Evolutionary conservation across 2,113 vertebrate genomes (phyloP).

Genomic region (Pseudonaja textilis): DNA sequence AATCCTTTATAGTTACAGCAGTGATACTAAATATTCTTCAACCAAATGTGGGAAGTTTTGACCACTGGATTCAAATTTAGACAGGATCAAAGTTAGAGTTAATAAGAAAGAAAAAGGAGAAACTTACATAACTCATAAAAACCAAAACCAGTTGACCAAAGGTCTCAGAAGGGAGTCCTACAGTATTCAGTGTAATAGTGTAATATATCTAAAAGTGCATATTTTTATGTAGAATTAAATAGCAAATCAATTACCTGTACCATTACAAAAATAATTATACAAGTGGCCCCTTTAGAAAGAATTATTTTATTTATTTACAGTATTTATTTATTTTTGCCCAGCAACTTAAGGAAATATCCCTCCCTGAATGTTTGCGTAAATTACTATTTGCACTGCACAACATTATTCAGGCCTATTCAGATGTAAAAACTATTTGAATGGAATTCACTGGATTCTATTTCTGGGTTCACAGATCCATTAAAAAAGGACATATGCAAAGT

Average conservation of each 20-base stretch:
- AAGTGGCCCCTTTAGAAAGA: not conserved
- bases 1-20: not conserved
- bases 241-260: not conserved
- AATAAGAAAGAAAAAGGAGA: not conserved
- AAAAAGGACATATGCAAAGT: not conserved
- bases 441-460: not conserved
- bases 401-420: not conserved
- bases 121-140: not conserved
- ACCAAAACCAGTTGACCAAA: not conserved
- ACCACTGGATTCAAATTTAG: not conserved
- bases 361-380: not conserved
- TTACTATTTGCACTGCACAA: not conserved
- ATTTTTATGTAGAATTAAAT: not conserved
- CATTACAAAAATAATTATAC: not conserved
- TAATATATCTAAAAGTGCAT: not conserved
- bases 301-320: not conserved
- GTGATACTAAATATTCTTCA: not conserved
- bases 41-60: not conserved
- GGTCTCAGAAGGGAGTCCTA: not conserved
- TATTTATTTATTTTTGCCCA: not conserved
- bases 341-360: not conserved
- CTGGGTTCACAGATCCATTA: not conserved
- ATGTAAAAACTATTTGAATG: not conserved
- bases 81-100: not conserved
- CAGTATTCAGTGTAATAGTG: not conserved